Evolutionary conservation across 2,113 vertebrate genomes (phyloP).

Genomic region (Oostethus manadensis): DNA sequence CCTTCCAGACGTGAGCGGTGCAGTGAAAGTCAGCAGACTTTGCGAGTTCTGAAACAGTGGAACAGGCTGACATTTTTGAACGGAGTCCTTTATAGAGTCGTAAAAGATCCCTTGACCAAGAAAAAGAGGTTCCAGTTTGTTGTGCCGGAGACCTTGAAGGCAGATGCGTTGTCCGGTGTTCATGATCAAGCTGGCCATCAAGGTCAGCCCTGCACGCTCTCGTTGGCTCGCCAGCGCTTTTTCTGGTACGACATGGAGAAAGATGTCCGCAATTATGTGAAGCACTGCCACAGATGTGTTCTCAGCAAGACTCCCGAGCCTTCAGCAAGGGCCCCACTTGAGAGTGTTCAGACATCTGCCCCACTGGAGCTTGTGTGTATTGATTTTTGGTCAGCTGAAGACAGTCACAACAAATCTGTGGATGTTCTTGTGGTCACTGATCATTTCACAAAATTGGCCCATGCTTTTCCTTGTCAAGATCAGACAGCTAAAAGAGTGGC

Average conservation of each 20-base stretch:
- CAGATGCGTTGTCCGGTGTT: not conserved
- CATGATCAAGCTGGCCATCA: no score
- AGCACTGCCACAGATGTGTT: slow-evolving; percentile 4
- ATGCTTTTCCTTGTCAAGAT: slow-evolving; percentile 12
- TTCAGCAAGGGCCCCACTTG: not conserved
- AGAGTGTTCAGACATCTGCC: slow-evolving; percentile 12
- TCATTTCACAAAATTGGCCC: slow-evolving; percentile 18
- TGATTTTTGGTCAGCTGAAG: slow-evolving; percentile 10
- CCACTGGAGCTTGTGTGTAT: slow-evolving; percentile 11
- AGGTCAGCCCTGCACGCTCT: slow-evolving; percentile 7
- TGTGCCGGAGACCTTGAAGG: not conserved
- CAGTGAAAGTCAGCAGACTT: no score
- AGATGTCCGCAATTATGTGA: slow-evolving; percentile 15
- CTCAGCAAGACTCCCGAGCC: slow-evolving; percentile 6
- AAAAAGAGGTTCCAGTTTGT: not conserved
- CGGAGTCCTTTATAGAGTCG: slow-evolving; percentile 10
- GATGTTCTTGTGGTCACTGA: slow-evolving; percentile 21
- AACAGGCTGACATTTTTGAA: not conserved
- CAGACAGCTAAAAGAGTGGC: slow-evolving; percentile 8
- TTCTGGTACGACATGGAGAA: slow-evolving; percentile 16
- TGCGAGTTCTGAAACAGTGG: no score
- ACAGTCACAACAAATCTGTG: slow-evolving; percentile 8
- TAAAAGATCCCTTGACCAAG: slow-evolving; percentile 12
- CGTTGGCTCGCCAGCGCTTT: not conserved
- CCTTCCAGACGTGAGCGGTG: no score